Percentiles rank a stretch among this genome's conserved stretches.
Conservation (phyloP, 2,888 invertebrate species). For the Drosophila austrosaltans region DNA sequence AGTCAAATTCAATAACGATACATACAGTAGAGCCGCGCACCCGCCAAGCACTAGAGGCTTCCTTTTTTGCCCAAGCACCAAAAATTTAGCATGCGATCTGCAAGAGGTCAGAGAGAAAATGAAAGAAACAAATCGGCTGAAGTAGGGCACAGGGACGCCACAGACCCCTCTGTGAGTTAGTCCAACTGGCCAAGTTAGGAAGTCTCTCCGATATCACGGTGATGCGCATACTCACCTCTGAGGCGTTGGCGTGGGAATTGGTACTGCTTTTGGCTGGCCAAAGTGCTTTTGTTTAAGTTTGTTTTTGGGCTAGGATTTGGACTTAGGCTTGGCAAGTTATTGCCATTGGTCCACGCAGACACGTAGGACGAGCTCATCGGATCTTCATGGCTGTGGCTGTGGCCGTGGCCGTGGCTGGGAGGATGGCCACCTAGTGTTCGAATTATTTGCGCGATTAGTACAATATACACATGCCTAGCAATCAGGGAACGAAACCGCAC, state of each 20-base stretch:
- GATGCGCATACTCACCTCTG: conserved; percentile 51
- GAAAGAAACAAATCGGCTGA: conserved; percentile 14
- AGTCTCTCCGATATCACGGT: conserved; percentile 11
- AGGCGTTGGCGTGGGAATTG: conserved; percentile 34
- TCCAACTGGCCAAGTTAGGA: conserved; percentile 1
- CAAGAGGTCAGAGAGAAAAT: conserved; percentile 58
- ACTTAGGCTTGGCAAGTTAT: conserved; percentile 19
- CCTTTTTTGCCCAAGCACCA: conserved; percentile 58
- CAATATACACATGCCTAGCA: conserved; percentile 16
- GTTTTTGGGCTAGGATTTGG: conserved; percentile 14
- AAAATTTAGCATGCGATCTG: conserved; percentile 67
- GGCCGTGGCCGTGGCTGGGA: background rate
- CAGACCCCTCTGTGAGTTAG: background rate
- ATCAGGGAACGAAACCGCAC: conserved; percentile 14
- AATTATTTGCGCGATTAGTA: conserved; percentile 32
- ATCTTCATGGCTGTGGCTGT: conserved; percentile 5
- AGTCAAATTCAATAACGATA: conserved; percentile 27
- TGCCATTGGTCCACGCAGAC: background rate
- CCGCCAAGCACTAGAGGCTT: conserved; percentile 29
- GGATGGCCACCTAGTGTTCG: conserved; percentile 34
- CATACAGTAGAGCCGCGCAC: conserved; percentile 31
- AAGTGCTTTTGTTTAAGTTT: conserved; percentile 17
- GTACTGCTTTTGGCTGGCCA: conserved; percentile 8
- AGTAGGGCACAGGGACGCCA: background rate
- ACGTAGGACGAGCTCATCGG: conserved; percentile 11